Conservation (phyloP, 2,888 invertebrate species). For the Noctuana brunneofusca region DNA sequence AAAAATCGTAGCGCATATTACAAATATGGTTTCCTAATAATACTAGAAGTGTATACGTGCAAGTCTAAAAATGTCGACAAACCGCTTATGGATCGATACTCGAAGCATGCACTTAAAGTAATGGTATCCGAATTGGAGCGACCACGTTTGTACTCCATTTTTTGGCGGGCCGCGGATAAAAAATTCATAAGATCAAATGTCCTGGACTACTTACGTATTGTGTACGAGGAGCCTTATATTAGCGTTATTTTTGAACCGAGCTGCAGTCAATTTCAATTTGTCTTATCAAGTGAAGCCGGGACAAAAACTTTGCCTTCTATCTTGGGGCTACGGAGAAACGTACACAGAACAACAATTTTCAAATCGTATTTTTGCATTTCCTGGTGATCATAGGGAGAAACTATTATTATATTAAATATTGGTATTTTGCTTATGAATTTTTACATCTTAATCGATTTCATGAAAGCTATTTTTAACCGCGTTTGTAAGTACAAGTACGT, state of each 20-base stretch:
- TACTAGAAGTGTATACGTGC: not conserved
- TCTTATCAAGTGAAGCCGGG: slow-evolving; percentile 29
- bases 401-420: too few relatives aligned
- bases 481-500: too few relatives aligned
- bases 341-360: slow-evolving; percentile 7
- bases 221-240: slow-evolving; percentile 45
- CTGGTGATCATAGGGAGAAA: not conserved
- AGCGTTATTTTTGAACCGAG: slow-evolving; percentile 47
- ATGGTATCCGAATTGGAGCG: slow-evolving; percentile 56
- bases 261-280: slow-evolving; percentile 48
- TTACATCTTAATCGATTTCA: not conserved
- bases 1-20: not conserved
- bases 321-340: not conserved
- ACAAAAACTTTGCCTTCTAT: slow-evolving; percentile 23
- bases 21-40: not conserved
- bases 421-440: not conserved
- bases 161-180: slow-evolving; percentile 56
- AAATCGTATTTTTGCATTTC: slow-evolving; percentile 6
- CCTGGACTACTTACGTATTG: slow-evolving; percentile 43
- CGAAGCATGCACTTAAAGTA: slow-evolving; percentile 65
- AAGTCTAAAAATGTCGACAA: slow-evolving; percentile 6
- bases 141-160: slow-evolving; percentile 55
- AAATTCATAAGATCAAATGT: slow-evolving; percentile 62
- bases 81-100: slow-evolving; percentile 25
- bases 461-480: too few relatives aligned